These are phyloP conservation scores for Lepidocyrtoides sp. DNA, from an alignment of 2,888 invertebrate species.

Conservation along the genomic window DNA sequence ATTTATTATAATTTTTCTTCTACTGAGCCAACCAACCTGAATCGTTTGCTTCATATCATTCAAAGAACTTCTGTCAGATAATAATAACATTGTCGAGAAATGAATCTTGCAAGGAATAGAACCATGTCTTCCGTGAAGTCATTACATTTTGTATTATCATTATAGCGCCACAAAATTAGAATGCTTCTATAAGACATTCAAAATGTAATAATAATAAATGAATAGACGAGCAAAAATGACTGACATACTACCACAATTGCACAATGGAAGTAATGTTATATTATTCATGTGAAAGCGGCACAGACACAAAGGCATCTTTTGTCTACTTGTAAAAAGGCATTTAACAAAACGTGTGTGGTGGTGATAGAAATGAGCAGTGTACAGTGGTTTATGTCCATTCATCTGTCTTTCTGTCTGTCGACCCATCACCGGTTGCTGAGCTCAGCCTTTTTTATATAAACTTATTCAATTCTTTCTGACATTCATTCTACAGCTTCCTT, in stretches of 20 bases:
- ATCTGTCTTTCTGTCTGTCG: constrained; percentile 74
- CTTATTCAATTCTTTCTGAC: neutral
- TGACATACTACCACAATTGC: neutral
- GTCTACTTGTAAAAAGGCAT: constrained; percentile 36
- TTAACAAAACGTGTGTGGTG: constrained; percentile 33
- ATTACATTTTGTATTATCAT: neutral
- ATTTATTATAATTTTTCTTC: constrained; percentile 71
- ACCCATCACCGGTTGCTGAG: constrained; percentile 68
- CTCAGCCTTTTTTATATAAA: constrained; percentile 33
- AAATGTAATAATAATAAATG: neutral
- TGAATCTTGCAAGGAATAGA: neutral
- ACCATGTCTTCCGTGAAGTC: neutral
- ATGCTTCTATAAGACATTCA: neutral
- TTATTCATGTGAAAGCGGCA: neutral
- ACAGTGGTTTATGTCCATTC: constrained; percentile 69
- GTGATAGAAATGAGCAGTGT: constrained; percentile 59
- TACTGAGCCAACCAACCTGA: constrained; percentile 41
- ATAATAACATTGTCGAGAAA: neutral
- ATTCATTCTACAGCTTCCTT: neutral
- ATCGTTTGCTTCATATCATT: constrained; percentile 3
- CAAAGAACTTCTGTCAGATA: neutral
- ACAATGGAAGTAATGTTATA: neutral
- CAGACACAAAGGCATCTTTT: constrained; percentile 5
- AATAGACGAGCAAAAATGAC: neutral
- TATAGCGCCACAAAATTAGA: neutral